A percentile compares a stretch with the other conserved stretches of the same genome.
phyloP scores from a whole-genome alignment of 2,113 vertebrate species.

The Dasyprocta punctata region DNA sequence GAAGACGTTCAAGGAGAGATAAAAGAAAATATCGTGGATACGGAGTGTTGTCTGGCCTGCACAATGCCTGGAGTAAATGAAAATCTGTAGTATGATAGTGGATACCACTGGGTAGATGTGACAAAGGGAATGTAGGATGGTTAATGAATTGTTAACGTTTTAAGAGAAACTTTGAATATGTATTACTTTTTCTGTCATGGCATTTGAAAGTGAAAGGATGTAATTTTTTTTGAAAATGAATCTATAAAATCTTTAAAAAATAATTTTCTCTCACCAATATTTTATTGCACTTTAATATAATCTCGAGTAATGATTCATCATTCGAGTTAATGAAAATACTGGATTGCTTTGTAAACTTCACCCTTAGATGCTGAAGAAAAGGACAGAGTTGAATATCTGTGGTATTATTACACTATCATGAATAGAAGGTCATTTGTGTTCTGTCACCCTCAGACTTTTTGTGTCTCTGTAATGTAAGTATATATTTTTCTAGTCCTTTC shows the following conservation, averaged over 20 bases:
- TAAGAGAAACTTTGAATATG: conserved; percentile 16
- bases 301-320: conserved; percentile 30
- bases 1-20: background rate
- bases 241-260: conserved; percentile 46
- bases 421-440: conserved; percentile 17
- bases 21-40: conserved; percentile 44
- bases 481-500: background rate
- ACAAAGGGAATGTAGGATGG: background rate
- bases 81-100: background rate
- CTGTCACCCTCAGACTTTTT: background rate
- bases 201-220: conserved; percentile 28
- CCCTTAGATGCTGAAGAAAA: background rate
- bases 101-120: background rate
- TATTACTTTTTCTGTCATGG: background rate
- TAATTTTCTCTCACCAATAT: conserved; percentile 35
- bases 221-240: background rate
- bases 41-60: background rate
- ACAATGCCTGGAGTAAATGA: background rate
- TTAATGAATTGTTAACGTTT: conserved; percentile 34
- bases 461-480: conserved; percentile 42
- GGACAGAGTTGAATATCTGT: conserved; percentile 33
- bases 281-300: conserved; percentile 23
- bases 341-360: conserved; percentile 30
- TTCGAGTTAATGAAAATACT: background rate
- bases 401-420: background rate